phyloP scores from a whole-genome alignment of 1,140 invertebrate genomes.

The Muscidifurax raptorellus region DNA sequence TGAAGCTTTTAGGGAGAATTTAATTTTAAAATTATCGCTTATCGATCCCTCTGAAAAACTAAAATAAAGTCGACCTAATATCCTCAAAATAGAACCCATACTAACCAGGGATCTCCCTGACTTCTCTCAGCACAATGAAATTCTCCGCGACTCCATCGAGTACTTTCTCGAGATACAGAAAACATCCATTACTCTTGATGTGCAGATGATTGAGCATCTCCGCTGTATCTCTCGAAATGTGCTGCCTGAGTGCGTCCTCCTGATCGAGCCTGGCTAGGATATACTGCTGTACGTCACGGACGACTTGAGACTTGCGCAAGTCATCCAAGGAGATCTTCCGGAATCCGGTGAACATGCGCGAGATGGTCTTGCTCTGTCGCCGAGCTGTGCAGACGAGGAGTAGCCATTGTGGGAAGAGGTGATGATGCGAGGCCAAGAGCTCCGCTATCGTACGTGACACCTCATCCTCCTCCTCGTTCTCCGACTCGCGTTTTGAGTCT shows the following conservation, averaged over 20 bases:
- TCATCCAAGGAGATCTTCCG: conserved; percentile 95
- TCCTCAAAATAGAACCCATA: neutral
- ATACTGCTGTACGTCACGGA: conserved; percentile 95
- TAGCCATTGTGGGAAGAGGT: conserved; percentile 95
- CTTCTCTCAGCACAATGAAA: conserved; percentile 91
- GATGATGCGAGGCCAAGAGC: conserved; percentile 91
- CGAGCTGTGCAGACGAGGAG: conserved; percentile 93
- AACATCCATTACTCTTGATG: conserved; percentile 97
- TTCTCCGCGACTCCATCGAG: conserved; percentile 94
- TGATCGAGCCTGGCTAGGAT: conserved; percentile 92
- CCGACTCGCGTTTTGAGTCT: conserved; percentile 66
- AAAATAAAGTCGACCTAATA: too few relatives aligned
- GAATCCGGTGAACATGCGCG: conserved; percentile 95
- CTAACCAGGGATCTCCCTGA: conserved; percentile 87
- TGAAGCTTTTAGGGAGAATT: too few relatives aligned
- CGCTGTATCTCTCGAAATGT: conserved; percentile 89
- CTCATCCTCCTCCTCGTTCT: conserved; percentile 68
- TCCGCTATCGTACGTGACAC: conserved; percentile 87
- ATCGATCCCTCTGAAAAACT: too few relatives aligned
- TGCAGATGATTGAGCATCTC: conserved; percentile 96
- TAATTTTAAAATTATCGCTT: too few relatives aligned
- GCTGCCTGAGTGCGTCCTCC: conserved; percentile 86
- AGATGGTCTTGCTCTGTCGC: conserved; percentile 89
- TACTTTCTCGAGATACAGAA: conserved; percentile 94
- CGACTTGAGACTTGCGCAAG: conserved; percentile 90